Base-by-base conservation (phyloP, 2,113 vertebrate species). In the Poecile atricapillus region DNA sequence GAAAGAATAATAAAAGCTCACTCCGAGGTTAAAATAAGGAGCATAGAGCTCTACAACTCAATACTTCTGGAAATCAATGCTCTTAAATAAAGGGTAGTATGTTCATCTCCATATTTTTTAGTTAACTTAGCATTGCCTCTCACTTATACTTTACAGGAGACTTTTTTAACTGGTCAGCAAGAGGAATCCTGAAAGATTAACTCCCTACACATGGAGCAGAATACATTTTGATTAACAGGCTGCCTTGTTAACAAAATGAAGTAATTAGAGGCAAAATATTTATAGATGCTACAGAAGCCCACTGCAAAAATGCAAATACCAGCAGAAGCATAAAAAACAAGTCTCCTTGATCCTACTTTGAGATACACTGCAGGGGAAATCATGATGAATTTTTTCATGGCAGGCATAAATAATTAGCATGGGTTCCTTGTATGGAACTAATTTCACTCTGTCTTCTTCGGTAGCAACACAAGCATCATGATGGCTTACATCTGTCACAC, bases 91-190 rank as follows among this genome's bases (percentile, higher is more conserved):
- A 60, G 8, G 3, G 20, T 28, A 58, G 39, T 64, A 67, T 89
- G 21, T 69, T 93, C 15, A 39, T 37, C 20, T 68, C 21, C 15
- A 4, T 53, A 44, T 50, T 41, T 86, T 82, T 88, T 60, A 68
- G 19, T 68, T 64, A 52, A 46, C 16, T 80, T 64, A 86, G 6
- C 70, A 80, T 74, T 87, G 52, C 22, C 22, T 64, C 23, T 88
- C 19, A 69, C 9, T 7, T 58, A 41, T 9, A 63, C 4, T 53
- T 62, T 47, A 53, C 59, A 80, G 71, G 8, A 78, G 52, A 86
- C 86, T 79, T 93, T 93, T 96, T 92, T 59, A 97, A 79, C 50
- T 87, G 75, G 25, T 87, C 80, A 93, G 41, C 28, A 68, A 68
- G 33, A 92, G 44, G 13, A 14, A 73, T 95, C 39, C 71, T 67